Evolutionary conservation across 2,888 invertebrate species (phyloP), one percentile per base, ranked within the genome.

Genomic region (Trachelus troglodyta): DNA sequence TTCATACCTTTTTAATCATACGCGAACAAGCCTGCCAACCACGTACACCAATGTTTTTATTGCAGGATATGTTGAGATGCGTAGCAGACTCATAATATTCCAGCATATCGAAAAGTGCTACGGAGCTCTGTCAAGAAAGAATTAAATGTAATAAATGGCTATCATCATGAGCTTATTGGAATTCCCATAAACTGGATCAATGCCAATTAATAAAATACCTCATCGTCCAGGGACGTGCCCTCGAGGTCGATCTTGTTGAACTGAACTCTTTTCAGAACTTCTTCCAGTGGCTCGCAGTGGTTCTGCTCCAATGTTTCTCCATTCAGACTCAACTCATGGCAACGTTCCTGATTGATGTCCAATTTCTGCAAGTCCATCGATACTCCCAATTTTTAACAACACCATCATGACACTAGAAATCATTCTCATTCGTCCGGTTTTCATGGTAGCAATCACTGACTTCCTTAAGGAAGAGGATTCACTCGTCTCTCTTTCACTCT

Each of bases 31-130:
- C 95, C 88, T 96, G 95, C 97, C 97, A 98, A 12, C 97, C 97
- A 71, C 96, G 92, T 74, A 94, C 93, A 77, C 96, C 95, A 90
- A 97, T 96, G 84, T 94, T 93, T 79, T 94, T 93, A 90, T 97
- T 97, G 76, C 94, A 95, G 56, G 95, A 95, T 82, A 98, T 95
- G 89, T 96, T 95, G 81, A 98, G 92, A 83, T 95, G 94, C 81
- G 91, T 92, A 0, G 94, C 93, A 73, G 97, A 96, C 90, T 98
- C 97, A 91, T 98, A 98, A 91, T 96, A 98, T 90, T 98, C 98
- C 81, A 98, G 94, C 96, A 98, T 97, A 91, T 98, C 97, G 90
- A 97, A 97, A 77, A 98, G 91, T 73, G 97, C 96, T 85, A 96
- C 95, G 71, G 95, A 93, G 83, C 89, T 89, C 89, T 91, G 40